phyloP scores from a whole-genome alignment of 2,113 vertebrate species.

The Brachirus orientalis region DNA sequence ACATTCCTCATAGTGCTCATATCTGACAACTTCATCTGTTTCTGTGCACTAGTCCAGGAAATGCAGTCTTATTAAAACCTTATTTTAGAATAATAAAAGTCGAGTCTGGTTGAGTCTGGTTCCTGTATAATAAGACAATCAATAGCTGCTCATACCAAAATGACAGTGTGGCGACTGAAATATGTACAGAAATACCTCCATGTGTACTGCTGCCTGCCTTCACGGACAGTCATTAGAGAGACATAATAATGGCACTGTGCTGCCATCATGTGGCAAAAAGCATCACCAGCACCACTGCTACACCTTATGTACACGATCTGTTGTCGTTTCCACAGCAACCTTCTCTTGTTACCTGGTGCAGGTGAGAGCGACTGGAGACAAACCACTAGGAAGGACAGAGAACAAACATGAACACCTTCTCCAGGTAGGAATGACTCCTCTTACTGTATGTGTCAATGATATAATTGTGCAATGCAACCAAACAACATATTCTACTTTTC shows the following conservation, averaged over 20 bases:
- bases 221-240: background rate
- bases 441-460: background rate
- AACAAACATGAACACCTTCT: conserved; percentile 68
- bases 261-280: conserved; percentile 62
- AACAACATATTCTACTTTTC: background rate
- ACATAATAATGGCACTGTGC: conserved; percentile 17
- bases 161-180: too few species aligned
- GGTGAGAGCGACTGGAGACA: conserved; percentile 24
- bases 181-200: too few species aligned
- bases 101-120: too few species aligned
- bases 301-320: conserved; percentile 4
- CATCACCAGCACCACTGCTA: background rate
- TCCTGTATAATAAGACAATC: too few species aligned
- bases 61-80: too few species aligned
- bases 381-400: conserved; percentile 15
- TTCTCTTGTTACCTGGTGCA: conserved; percentile 49
- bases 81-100: too few species aligned
- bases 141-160: too few species aligned
- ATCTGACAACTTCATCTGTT: too few species aligned
- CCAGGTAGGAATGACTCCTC: conserved; percentile 58
- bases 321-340: conserved; percentile 66
- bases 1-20: too few species aligned
- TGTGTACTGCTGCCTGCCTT: too few species aligned
- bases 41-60: too few species aligned
- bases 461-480: background rate